Evolutionary conservation across 1,140 invertebrate species (phyloP), one percentile per base, ranked within the genome.

Genomic region (Spodoptera frugiperda): DNA sequence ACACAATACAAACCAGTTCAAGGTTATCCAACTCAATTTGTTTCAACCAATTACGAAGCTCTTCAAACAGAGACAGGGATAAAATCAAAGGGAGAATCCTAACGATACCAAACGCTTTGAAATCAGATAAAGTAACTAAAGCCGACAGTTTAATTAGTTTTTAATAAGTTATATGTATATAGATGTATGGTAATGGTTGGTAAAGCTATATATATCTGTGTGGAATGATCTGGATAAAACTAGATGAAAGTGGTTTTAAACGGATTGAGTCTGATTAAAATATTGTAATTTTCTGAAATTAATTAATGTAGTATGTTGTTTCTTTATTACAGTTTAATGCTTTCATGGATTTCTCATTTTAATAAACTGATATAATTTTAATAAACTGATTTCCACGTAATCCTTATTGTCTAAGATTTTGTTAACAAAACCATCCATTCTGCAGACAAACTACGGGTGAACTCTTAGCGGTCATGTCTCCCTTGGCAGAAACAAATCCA

Each of bases 141-240:
- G 63, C 15, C 14, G 46, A 44, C 19, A 3, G 63, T 51, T 51
- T 71, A 70, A 70, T 59, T 61, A 54, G 30, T 57, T 75, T 75
- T 39, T 25, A 53, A 63, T 63, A 33, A 33, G n/a, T 39, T 5
- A 9, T 39, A n/a, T n/a, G 57, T 44, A 15, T 15, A 14, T 12
- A 19, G 8, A 4, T 53, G 51, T 15, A 9, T 9, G 17, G 17
- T n/a, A n/a, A n/a, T n/a, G n/a, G n/a, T n/a, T n/a, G 3, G 10
- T 44, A 44, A 10, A n/a, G 57, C 3, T 44, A 9, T 46, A 12
- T 30, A 6, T 59, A n/a, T 33, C n/a, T 39, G 33, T 39, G 9
- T 39, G 8, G 33, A 39, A 1, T 9, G 33, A 39, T 39, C 33
- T 39, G 33, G 33, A 39, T 39, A 39, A 6, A 39, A 10, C 33